Evolutionary conservation across 2,888 invertebrate species (phyloP).

Genomic region (Euspilapteryx auroguttella): DNA sequence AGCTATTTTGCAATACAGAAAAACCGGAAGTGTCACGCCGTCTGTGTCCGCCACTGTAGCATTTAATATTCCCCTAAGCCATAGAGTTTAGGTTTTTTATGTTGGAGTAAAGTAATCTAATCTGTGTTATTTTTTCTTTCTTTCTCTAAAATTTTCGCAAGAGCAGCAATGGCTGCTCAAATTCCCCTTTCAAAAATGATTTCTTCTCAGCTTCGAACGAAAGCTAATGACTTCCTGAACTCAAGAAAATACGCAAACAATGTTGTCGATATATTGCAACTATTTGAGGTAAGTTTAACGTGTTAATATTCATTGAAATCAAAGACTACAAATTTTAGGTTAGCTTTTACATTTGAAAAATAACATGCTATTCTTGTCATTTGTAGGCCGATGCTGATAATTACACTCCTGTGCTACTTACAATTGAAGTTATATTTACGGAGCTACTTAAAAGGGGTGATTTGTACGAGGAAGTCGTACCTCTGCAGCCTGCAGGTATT

Average conservation of each 20-base stretch:
- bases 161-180: slow-evolving; percentile 45
- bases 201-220: slow-evolving; percentile 66
- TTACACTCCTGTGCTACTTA: slow-evolving; percentile 63
- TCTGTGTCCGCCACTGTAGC: too few species aligned
- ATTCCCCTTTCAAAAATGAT: slow-evolving; percentile 60
- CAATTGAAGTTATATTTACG: slow-evolving; percentile 72
- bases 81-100: too few species aligned
- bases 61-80: too few species aligned
- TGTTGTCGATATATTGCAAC: slow-evolving; percentile 67
- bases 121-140: slow-evolving; percentile 8
- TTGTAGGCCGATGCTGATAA: slow-evolving; percentile 47
- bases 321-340: too few species aligned
- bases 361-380: slow-evolving; percentile 1
- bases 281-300: slow-evolving; percentile 63
- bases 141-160: too few species aligned
- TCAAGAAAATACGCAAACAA: slow-evolving; percentile 66
- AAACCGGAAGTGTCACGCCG: too few species aligned
- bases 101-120: too few species aligned
- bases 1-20: too few species aligned
- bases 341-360: too few species aligned
- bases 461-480: slow-evolving; percentile 63
- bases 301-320: slow-evolving; percentile 10
- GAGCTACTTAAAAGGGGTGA: slow-evolving; percentile 68
- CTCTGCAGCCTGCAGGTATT: slow-evolving; percentile 60
- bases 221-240: slow-evolving; percentile 72